Percentiles rank a stretch among this genome's conserved stretches.
These are phyloP conservation scores for Oscheius onirici DNA, from an alignment of 2,888 invertebrate genomes.

Conservation along the genomic window DNA sequence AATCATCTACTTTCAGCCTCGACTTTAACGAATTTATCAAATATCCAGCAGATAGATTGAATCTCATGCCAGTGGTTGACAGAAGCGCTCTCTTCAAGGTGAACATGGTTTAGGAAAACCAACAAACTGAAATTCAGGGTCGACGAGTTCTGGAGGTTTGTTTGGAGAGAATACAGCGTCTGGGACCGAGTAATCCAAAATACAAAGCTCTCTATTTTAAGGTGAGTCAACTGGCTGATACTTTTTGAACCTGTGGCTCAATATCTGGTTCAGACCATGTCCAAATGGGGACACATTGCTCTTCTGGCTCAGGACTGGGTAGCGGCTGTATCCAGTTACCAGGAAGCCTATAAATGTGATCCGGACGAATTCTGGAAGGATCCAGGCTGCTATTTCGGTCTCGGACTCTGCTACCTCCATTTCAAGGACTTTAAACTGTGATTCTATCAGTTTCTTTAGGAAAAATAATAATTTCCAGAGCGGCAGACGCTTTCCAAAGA, in stretches of 20 bases:
- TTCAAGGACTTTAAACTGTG: conserved; percentile 94
- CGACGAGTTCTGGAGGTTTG: conserved; percentile 27
- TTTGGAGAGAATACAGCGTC: conserved; percentile 12
- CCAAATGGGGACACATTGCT: conserved; percentile 94
- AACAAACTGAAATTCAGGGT: conserved; percentile 20
- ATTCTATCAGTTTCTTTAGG: conserved; percentile 33
- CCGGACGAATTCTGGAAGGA: conserved; percentile 85
- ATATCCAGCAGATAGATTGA: conserved; percentile 5
- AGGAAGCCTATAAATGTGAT: conserved; percentile 15
- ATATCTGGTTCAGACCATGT: conserved; percentile 74
- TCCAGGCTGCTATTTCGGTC: conserved; percentile 88
- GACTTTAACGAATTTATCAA: conserved; percentile 41
- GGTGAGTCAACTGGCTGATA: background rate
- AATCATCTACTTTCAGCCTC: conserved; percentile 31
- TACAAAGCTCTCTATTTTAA: conserved; percentile 20
- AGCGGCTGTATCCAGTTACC: conserved; percentile 74
- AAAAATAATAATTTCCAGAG: conserved; percentile 75
- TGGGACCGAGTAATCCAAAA: background rate
- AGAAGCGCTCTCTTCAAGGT: conserved; percentile 46
- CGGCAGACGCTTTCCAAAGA: conserved; percentile 92
- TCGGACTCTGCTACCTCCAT: conserved; percentile 94
- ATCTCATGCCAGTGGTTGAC: conserved; percentile 24
- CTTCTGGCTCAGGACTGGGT: conserved; percentile 89
- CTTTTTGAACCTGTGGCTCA: background rate
- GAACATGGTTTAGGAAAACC: too few species aligned